These are phyloP conservation scores for Protobothrops flavoviridis DNA, from an alignment of 2,113 vertebrate species.

Conservation along the genomic window DNA sequence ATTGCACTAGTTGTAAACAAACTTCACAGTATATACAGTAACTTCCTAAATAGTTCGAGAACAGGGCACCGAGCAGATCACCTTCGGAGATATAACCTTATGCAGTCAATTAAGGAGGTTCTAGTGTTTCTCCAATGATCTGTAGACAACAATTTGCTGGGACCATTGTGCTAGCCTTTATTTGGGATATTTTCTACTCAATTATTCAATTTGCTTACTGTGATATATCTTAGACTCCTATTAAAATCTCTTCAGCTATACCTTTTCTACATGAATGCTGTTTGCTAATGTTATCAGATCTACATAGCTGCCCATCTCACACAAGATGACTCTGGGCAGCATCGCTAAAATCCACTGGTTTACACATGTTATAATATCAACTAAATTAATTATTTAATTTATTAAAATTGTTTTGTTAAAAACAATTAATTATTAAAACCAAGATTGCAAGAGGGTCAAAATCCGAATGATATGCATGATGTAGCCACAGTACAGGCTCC, in stretches of 20 bases:
- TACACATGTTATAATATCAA: not conserved
- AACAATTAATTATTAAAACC: not conserved
- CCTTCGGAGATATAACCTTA: not conserved
- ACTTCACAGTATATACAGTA: not conserved
- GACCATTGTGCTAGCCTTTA: not conserved
- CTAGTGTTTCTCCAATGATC: not conserved
- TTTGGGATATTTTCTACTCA: not conserved
- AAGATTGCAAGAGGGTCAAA: not conserved
- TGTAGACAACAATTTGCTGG: not conserved
- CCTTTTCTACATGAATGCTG: not conserved
- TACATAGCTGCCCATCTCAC: not conserved
- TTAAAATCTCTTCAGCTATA: not conserved
- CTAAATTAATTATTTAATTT: not conserved
- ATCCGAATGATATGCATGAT: not conserved
- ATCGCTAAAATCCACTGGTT: not conserved
- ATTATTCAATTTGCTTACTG: not conserved
- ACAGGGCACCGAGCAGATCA: not conserved
- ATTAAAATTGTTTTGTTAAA: not conserved
- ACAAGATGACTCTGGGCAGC: not conserved
- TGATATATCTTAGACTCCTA: not conserved
- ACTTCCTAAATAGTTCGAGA: not conserved
- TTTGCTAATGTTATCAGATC: not conserved
- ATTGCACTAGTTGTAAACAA: not conserved
- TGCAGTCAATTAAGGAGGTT: not conserved
- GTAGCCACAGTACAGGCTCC: not conserved